Conservation (phyloP, 2,797 vertebrate genomes). For the Monodelphis domestica region DNA sequence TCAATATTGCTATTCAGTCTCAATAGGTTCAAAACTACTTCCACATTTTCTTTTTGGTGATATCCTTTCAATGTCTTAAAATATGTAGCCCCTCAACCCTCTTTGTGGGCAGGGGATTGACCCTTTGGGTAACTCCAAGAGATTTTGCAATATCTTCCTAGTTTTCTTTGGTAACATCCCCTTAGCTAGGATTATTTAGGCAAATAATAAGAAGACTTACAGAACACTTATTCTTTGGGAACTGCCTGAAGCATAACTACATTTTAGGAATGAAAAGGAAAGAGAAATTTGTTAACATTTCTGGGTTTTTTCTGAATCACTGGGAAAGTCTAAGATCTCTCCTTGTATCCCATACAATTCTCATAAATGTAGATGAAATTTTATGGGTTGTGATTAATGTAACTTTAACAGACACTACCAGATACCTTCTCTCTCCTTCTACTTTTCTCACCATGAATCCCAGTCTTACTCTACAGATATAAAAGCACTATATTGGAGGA, state of each 20-base stretch:
- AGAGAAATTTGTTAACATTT: conserved; percentile 39
- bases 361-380: conserved; percentile 42
- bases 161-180: conserved; percentile 58
- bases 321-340: not conserved
- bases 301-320: not conserved
- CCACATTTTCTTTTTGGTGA: conserved; percentile 28
- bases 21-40: not conserved
- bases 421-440: not conserved
- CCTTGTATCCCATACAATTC: not conserved
- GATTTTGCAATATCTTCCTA: conserved; percentile 43
- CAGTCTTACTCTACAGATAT: conserved; percentile 9
- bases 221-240: conserved; percentile 34
- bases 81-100: conserved; percentile 25
- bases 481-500: not conserved
- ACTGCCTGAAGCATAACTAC: conserved; percentile 35
- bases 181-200: conserved; percentile 57
- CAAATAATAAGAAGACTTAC: conserved; percentile 34
- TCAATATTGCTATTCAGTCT: conserved; percentile 4
- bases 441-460: not conserved
- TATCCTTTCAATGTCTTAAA: conserved; percentile 1
- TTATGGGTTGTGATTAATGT: conserved; percentile 18
- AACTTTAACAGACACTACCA: not conserved
- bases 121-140: conserved; percentile 39
- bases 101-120: not conserved
- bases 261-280: conserved; percentile 55